Base-by-base conservation (phyloP, 2,888 invertebrate genomes). In the Drosophila kambysellisi region DNA sequence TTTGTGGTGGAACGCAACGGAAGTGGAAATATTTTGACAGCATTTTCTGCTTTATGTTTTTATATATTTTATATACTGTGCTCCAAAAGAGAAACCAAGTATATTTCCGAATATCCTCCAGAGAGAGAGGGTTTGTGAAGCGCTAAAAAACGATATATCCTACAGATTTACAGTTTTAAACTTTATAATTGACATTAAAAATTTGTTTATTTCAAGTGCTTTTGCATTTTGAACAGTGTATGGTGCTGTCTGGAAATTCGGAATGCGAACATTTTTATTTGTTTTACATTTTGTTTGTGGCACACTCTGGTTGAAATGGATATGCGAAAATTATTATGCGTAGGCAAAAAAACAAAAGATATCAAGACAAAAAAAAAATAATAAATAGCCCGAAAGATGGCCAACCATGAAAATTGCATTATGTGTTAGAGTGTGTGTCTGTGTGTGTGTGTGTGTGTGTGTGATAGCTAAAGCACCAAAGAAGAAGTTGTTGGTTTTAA, bases 251-350 rank as follows among this genome's bases (percentile, higher is more conserved):
- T 20, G 29, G 2, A 2, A 56, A 29, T n/a, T 29, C 12, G 11
- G 4, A 56, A 17, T 30, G 56, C n/a, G 8, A 29, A 9, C 0
- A 7, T 20, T 8, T 43, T 32, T 20, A 15, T 15, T 30, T 20
- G 9, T 43, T 63, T 66, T 54, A 2, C 32, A 15, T 46, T 29
- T 50, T 43, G 39, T 51, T 65, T 71, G 37, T 48, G 35, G 37
- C n/a, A 52, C 59, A 62, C 63, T 67, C 43, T 52, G 71, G 25
- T 46, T 59, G 53, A 70, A 83, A 80, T 70, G 78, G 83, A 87
- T 87, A 83, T 86, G 76, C 48, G 62, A 67, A 73, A 81, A 86
- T 88, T 83, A 80, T 85, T 89, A 89, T 89, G 89, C 89, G 85
- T 84, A 76, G 89, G 76, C 83, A 76, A 63, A 70, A 72, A 72